Percentiles rank a stretch among this genome's conserved stretches.
phyloP scores from a whole-genome alignment of 2,113 vertebrate genomes.

The Albula goreensis region DNA sequence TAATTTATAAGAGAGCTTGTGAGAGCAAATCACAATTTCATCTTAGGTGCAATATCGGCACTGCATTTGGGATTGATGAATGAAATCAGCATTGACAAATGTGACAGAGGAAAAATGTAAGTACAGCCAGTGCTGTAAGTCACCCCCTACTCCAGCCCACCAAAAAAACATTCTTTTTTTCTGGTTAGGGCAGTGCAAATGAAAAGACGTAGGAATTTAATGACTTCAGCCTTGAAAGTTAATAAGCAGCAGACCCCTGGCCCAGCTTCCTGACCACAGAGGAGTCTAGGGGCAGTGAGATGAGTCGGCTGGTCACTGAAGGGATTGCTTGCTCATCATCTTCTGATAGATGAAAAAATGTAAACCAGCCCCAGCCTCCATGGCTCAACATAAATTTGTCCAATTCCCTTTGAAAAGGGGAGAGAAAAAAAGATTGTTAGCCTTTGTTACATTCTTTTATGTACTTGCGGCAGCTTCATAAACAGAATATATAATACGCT shows the following conservation, averaged over 20 bases:
- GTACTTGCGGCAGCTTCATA: constrained; percentile 8
- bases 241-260: background rate
- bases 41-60: background rate
- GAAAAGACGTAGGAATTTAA: background rate
- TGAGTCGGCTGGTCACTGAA: background rate
- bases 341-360: constrained; percentile 12
- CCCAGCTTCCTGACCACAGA: background rate
- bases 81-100: background rate
- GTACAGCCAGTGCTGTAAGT: background rate
- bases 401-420: constrained; percentile 6
- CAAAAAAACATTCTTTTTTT: background rate
- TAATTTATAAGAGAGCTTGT: background rate
- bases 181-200: background rate
- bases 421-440: constrained; percentile 21
- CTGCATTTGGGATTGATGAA: background rate
- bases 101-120: background rate
- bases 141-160: background rate
- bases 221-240: constrained; percentile 8
- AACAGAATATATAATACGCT: constrained; percentile 19
- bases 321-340: constrained; percentile 2
- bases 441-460: constrained; percentile 22
- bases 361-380: background rate
- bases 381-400: background rate
- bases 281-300: background rate
- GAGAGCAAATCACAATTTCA: background rate